phyloP scores from a whole-genome alignment of 2,888 invertebrate species.

The Lasioglossum pauxillum region DNA sequence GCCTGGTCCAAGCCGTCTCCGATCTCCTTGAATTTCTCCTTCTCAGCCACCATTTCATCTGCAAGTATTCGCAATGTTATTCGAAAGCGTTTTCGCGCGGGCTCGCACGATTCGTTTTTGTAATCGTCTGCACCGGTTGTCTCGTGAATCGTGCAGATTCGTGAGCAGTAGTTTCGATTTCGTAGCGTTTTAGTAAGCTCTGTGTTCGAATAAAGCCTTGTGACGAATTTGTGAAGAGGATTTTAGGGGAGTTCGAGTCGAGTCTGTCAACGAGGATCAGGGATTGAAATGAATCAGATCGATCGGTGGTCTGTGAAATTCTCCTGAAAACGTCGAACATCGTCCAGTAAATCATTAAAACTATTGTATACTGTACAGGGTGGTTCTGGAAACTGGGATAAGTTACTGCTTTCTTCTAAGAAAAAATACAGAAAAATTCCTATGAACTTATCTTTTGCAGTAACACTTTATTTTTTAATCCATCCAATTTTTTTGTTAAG shows the following conservation, averaged over 20 bases:
- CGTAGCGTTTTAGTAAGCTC: conserved; percentile 9
- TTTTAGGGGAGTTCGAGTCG: background rate
- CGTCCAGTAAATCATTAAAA: background rate
- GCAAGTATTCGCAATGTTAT: conserved; percentile 83
- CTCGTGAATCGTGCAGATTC: conserved; percentile 12
- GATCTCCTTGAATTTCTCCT: conserved; percentile 96
- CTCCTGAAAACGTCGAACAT: background rate
- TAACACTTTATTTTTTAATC: too few species aligned
- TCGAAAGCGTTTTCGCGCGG: conserved; percentile 20
- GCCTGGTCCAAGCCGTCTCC: conserved; percentile 97
- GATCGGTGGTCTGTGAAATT: background rate
- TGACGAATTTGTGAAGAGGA: conserved; percentile 19
- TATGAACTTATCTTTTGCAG: too few species aligned
- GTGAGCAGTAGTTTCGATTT: background rate
- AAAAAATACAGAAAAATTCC: too few species aligned
- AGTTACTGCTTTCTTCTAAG: too few species aligned
- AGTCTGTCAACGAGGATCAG: background rate
- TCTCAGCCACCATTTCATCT: conserved; percentile 95
- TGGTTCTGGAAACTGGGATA: too few species aligned
- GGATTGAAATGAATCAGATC: background rate
- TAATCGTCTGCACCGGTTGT: conserved; percentile 10
- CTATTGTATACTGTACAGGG: too few species aligned
- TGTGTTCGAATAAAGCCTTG: background rate
- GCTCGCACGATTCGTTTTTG: background rate
- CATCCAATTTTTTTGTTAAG: too few species aligned